phyloP scores from a whole-genome alignment of 2,888 invertebrate genomes.

The Amiota communis region DNA sequence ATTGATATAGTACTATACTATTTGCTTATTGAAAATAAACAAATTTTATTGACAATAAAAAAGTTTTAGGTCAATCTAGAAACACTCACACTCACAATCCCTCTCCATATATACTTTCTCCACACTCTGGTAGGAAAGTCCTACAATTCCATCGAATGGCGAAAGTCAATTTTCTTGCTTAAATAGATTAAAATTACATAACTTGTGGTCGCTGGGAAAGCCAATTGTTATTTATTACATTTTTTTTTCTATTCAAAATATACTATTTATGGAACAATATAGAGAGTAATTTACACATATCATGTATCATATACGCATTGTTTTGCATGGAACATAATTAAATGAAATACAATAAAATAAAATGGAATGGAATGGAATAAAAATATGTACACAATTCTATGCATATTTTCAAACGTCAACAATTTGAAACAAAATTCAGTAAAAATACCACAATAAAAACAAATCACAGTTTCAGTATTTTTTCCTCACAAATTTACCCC shows the following conservation, averaged over 20 bases:
- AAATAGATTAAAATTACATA: slow-evolving; percentile 47
- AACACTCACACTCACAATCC: slow-evolving; percentile 40
- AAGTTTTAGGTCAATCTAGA: slow-evolving; percentile 35
- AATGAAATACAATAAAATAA: neutral
- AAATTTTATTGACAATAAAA: slow-evolving; percentile 65
- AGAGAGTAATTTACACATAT: no score
- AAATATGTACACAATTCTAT: slow-evolving; percentile 33
- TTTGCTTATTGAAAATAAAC: slow-evolving; percentile 64
- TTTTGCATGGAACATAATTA: no score
- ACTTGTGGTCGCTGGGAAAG: neutral
- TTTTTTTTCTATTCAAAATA: no score
- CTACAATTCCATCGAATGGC: slow-evolving; percentile 49
- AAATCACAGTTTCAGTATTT: slow-evolving; percentile 28
- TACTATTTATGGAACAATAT: no score
- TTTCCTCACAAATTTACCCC: no score
- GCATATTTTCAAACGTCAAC: slow-evolving; percentile 13
- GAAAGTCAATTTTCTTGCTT: slow-evolving; percentile 54
- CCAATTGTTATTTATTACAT: neutral
- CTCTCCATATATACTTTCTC: slow-evolving; percentile 1
- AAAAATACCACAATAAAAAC: slow-evolving; percentile 16
- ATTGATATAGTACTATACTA: slow-evolving; percentile 39
- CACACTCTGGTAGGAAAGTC: slow-evolving; percentile 39
- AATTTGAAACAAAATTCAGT: slow-evolving; percentile 25
- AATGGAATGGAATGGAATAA: neutral
- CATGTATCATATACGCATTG: no score